Evolutionary conservation across 2,113 vertebrate genomes (phyloP), one percentile per base, ranked within the genome.

Genomic region (Pteropus alecto): DNA sequence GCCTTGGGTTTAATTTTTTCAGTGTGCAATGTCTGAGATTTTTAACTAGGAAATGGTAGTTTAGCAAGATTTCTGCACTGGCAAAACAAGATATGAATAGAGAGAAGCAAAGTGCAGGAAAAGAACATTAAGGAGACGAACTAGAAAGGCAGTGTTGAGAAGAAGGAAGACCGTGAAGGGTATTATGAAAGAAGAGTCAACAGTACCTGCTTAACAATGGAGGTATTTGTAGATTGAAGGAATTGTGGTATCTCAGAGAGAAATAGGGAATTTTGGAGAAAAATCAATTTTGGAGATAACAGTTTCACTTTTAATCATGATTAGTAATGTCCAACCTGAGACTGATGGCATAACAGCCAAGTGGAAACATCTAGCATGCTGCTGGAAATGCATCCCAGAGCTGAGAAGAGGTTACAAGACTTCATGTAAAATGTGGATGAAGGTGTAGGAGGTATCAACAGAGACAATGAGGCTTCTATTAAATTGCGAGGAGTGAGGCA

Each of bases 111-210:
- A 33, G 6, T 7, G 2, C 3, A 74, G 41, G 26, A 54, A 48
- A 76, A 19, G 12, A 35, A 10, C 5, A 12, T 30, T 19, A 8
- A 38, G n/a, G 13, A 51, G 13, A 41, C 65, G 26, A 26, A 30
- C 24, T 63, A 7, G 63, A 43, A 70, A 43, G 71, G 28, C 1
- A 5, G 19, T 3, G 0, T 10, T 41, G 16, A 83, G 33, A 8
- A 83, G 28, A 8, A 46, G 19, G 51, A 60, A 54, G 28, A 30
- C 0, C 5, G 22, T 4, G 0, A 5, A 16, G 1, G 28, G 1
- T 21, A 1, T 26, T 22, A 3, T 7, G 76, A 74, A 63, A 33
- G 56, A 60, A 48, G 56, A 67, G 41, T 46, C 33, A 9, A 0
- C 30, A 28, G 79, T 7, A 60, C 82, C 78, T 13, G 18, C 2